Percentiles rank a stretch among this genome's conserved stretches.
These are phyloP conservation scores for Cremastinae sp. DNA, from an alignment of 2,888 invertebrate genomes.

Conservation along the genomic window DNA sequence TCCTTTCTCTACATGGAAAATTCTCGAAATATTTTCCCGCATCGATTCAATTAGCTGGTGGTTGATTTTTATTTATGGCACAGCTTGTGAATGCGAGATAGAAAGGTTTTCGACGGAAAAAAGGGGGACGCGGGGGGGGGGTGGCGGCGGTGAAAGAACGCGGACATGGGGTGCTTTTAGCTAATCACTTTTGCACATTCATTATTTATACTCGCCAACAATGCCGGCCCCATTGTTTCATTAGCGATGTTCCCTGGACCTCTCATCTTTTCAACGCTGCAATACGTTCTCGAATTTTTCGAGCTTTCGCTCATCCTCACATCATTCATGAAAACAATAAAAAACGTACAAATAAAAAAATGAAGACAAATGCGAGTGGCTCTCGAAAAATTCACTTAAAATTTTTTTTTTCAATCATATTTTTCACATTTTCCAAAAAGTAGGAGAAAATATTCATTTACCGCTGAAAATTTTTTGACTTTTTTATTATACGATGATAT, in stretches of 20 bases:
- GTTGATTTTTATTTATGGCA: slow-evolving; percentile 30
- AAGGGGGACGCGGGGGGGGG: too few species aligned
- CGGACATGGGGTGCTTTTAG: too few species aligned
- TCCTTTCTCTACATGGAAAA: not conserved
- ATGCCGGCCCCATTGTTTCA: slow-evolving; percentile 53
- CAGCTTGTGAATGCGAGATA: too few species aligned
- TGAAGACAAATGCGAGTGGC: not conserved
- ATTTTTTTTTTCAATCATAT: too few species aligned
- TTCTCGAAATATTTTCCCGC: not conserved
- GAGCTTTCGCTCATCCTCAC: not conserved
- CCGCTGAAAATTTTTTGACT: too few species aligned
- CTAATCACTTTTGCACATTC: slow-evolving; percentile 58
- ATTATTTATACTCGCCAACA: slow-evolving; percentile 56
- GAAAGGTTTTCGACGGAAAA: too few species aligned
- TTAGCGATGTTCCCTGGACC: slow-evolving; percentile 45
- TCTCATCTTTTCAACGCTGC: too few species aligned
- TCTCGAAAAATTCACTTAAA: too few species aligned
- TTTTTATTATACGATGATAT: too few species aligned
- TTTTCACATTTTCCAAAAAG: too few species aligned
- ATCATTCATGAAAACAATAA: slow-evolving; percentile 12
- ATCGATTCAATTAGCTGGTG: slow-evolving; percentile 2
- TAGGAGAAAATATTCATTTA: too few species aligned
- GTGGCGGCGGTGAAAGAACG: too few species aligned
- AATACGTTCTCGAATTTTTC: slow-evolving; percentile 29
- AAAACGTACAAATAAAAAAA: slow-evolving; percentile 7